phyloP scores from a whole-genome alignment of 2,888 invertebrate species.

The Dione vanillae region DNA sequence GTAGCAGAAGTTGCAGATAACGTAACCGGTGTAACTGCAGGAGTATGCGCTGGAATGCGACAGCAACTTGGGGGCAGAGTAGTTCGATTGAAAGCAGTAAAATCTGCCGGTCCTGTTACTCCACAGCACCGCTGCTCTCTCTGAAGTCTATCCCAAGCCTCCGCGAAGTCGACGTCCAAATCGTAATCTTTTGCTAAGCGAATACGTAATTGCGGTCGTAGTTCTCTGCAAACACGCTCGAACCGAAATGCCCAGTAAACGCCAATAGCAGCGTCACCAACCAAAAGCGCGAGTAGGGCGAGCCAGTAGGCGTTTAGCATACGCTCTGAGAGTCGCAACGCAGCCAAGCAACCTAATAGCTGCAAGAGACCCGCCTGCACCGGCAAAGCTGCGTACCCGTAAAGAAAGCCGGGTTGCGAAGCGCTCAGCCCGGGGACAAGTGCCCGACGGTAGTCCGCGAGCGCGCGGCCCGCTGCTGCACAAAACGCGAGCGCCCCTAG shows the following conservation, averaged over 20 bases:
- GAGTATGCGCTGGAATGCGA: slow-evolving; percentile 71
- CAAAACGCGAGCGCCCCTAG: slow-evolving; percentile 92
- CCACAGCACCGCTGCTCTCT: slow-evolving; percentile 91
- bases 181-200: slow-evolving; percentile 88
- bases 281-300: slow-evolving; percentile 89
- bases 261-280: slow-evolving; percentile 93
- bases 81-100: slow-evolving; percentile 74
- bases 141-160: slow-evolving; percentile 91
- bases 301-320: slow-evolving; percentile 94
- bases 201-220: slow-evolving; percentile 87
- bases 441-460: slow-evolving; percentile 88
- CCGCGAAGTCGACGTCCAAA: slow-evolving; percentile 88
- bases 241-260: slow-evolving; percentile 93
- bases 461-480: slow-evolving; percentile 89
- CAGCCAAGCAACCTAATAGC: slow-evolving; percentile 92
- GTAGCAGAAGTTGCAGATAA: slow-evolving; percentile 68
- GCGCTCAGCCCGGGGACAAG: slow-evolving; percentile 90
- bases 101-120: slow-evolving; percentile 86
- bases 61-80: slow-evolving; percentile 77
- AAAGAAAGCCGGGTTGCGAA: slow-evolving; percentile 92
- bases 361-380: slow-evolving; percentile 89
- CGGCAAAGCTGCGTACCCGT: slow-evolving; percentile 92
- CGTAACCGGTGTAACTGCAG: slow-evolving; percentile 81
- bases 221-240: slow-evolving; percentile 89
- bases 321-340: slow-evolving; percentile 90